phyloP scores from a whole-genome alignment of 2,888 invertebrate genomes.

The Mimumesa dahlbomi region DNA sequence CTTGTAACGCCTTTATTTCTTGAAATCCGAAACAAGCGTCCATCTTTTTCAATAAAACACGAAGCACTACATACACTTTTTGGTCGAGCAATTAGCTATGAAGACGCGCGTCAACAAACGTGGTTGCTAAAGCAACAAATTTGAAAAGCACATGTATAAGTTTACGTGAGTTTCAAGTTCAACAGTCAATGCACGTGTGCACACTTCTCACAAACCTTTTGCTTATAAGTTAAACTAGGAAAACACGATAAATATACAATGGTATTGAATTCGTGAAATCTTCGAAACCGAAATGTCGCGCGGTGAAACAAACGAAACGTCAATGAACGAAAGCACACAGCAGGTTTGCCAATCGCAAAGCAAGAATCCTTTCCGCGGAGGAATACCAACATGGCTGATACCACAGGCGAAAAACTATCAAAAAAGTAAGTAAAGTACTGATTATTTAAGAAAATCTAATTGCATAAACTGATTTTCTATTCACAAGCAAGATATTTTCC shows the following conservation, averaged over 20 bases:
- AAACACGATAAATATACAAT: not conserved
- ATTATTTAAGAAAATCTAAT: slow-evolving; percentile 14
- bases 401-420: slow-evolving; percentile 83
- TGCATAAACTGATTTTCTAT: not conserved
- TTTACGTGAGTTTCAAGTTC: not conserved
- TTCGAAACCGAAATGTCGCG: not conserved
- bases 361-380: slow-evolving; percentile 19
- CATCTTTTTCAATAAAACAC: slow-evolving; percentile 69
- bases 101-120: slow-evolving; percentile 25
- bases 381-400: slow-evolving; percentile 82
- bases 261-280: not conserved
- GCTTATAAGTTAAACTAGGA: not conserved
- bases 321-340: not conserved
- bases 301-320: not conserved
- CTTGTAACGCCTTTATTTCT: slow-evolving; percentile 73
- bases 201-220: not conserved
- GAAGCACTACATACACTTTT: not conserved
- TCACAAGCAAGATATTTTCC: not conserved
- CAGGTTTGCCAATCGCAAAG: slow-evolving; percentile 48
- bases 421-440: slow-evolving; percentile 84
- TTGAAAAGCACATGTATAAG: not conserved
- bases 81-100: not conserved
- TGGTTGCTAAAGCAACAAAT: slow-evolving; percentile 25
- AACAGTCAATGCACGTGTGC: not conserved
- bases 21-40: slow-evolving; percentile 68